Percentiles rank a stretch among this genome's conserved stretches.
These are phyloP conservation scores for Spheniscus humboldti DNA, from an alignment of 2,797 vertebrate genomes.

Conservation along the genomic window DNA sequence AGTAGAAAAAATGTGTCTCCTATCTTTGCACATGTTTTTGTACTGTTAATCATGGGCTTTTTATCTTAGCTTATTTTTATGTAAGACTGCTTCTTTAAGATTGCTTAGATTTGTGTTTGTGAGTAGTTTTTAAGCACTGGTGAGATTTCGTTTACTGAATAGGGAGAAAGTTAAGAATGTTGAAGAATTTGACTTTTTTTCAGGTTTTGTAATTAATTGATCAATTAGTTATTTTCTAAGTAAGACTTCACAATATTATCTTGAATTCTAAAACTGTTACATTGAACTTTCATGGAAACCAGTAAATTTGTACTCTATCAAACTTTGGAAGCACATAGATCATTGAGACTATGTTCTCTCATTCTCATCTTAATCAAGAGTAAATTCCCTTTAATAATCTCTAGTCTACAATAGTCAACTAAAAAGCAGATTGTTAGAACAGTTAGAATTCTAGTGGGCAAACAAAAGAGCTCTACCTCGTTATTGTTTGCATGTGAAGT, in stretches of 20 bases:
- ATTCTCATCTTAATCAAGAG: slow-evolving; percentile 12
- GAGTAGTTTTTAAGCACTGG: slow-evolving; percentile 39
- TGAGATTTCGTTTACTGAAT: slow-evolving; percentile 10
- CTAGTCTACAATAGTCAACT: neutral
- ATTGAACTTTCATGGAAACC: neutral
- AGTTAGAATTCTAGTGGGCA: neutral
- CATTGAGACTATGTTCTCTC: neutral
- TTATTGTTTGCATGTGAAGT: neutral
- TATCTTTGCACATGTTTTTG: neutral
- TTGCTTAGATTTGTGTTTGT: neutral
- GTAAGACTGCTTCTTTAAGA: neutral
- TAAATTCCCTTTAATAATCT: slow-evolving; percentile 17
- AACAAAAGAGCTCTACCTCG: neutral
- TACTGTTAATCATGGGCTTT: neutral
- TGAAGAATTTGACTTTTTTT: neutral
- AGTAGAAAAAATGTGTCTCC: neutral
- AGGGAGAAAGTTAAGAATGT: neutral
- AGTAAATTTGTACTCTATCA: neutral
- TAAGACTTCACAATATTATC: neutral
- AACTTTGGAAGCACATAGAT: neutral
- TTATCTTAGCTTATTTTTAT: neutral
- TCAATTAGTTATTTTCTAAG: neutral
- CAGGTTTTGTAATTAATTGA: neutral
- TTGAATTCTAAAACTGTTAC: neutral
- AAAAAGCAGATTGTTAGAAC: neutral